Evolutionary conservation across 2,888 invertebrate species (phyloP).

Genomic region (Exephanes ischioxanthus): DNA sequence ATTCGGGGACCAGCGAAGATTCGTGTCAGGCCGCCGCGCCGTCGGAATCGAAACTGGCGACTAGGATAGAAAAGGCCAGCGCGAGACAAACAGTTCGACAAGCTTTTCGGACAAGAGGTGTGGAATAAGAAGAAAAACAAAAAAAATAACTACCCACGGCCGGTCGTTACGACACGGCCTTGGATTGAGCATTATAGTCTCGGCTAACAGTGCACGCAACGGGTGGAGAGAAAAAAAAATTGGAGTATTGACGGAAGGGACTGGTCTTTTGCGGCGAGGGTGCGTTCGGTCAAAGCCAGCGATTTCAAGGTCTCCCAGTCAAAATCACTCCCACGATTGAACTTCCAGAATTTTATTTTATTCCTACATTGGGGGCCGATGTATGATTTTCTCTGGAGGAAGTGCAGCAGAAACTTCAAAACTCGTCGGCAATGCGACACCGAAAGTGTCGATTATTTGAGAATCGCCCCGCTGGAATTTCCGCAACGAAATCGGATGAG

Average conservation of each 20-base stretch:
- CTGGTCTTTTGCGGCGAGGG: slow-evolving; percentile 70
- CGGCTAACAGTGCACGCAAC: slow-evolving; percentile 64
- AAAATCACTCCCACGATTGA: background rate
- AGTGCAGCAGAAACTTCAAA: background rate
- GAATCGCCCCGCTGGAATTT: background rate
- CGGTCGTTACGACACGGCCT: slow-evolving; percentile 73
- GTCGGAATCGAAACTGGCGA: slow-evolving; percentile 70
- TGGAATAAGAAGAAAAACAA: slow-evolving; percentile 70
- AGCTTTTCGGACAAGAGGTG: slow-evolving; percentile 66
- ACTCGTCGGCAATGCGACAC: background rate
- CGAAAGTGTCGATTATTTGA: slow-evolving; percentile 1
- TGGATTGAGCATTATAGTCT: slow-evolving; percentile 70
- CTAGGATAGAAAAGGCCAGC: slow-evolving; percentile 49
- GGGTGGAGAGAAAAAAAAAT: slow-evolving; percentile 76
- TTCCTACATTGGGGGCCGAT: background rate
- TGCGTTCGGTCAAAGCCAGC: slow-evolving; percentile 50
- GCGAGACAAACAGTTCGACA: slow-evolving; percentile 38
- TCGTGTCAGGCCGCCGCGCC: slow-evolving; percentile 68
- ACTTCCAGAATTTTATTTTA: background rate
- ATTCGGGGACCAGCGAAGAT: slow-evolving; percentile 16
- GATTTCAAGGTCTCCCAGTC: slow-evolving; percentile 58
- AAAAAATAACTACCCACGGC: slow-evolving; percentile 65
- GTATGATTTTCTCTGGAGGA: background rate
- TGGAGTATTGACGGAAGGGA: slow-evolving; percentile 81
- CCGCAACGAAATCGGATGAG: background rate